Conservation (phyloP, 2,797 vertebrate species). For the Cyprinella venusta region DNA sequence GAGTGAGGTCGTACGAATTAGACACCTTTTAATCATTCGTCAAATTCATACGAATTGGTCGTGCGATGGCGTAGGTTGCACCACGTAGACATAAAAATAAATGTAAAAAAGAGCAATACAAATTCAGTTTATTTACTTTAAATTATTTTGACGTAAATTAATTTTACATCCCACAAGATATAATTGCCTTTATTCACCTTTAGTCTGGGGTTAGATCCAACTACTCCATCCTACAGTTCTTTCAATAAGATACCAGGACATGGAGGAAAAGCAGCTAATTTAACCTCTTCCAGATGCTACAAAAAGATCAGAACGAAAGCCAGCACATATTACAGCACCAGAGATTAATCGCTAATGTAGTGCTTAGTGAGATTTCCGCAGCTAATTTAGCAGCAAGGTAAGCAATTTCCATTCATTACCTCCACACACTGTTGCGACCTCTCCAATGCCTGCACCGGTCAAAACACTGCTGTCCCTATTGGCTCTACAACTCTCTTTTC, state of each 20-base stretch:
- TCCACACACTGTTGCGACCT: slow-evolving; percentile 62
- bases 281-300: slow-evolving; percentile 73
- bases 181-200: slow-evolving; percentile 59
- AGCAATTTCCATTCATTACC: slow-evolving; percentile 54
- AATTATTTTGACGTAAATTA: neutral
- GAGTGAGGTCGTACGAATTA: too few species aligned
- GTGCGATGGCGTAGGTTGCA: slow-evolving; percentile 55
- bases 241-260: slow-evolving; percentile 64
- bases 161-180: slow-evolving; percentile 29
- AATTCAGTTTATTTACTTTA: neutral
- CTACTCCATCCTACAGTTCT: slow-evolving; percentile 43
- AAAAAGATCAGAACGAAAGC: slow-evolving; percentile 67
- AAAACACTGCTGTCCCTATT: slow-evolving; percentile 12
- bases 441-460: slow-evolving; percentile 35
- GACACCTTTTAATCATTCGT: too few species aligned
- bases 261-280: slow-evolving; percentile 61
- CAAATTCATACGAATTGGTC: too few species aligned
- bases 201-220: slow-evolving; percentile 64
- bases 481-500: slow-evolving; percentile 7
- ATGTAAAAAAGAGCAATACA: neutral
- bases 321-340: slow-evolving; percentile 65
- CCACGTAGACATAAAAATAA: slow-evolving; percentile 43
- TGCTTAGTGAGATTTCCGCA: slow-evolving; percentile 67
- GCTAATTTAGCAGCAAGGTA: slow-evolving; percentile 67
- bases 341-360: slow-evolving; percentile 64